phyloP scores from a whole-genome alignment of 2,113 vertebrate species.

The Pardalotus punctatus region DNA sequence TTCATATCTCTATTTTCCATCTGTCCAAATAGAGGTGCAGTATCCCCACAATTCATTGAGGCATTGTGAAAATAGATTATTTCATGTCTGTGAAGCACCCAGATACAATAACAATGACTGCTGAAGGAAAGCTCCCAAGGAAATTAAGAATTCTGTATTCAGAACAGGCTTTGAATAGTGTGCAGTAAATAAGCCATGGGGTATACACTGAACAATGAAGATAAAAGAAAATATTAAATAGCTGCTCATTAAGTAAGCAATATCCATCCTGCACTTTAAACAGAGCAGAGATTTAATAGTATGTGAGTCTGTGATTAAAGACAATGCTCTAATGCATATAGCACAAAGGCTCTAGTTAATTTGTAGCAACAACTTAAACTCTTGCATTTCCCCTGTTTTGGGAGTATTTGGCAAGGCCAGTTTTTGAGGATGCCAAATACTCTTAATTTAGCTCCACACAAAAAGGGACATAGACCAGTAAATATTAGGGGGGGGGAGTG shows the following conservation, averaged over 20 bases:
- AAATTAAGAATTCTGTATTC: constrained; percentile 41
- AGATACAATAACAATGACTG: constrained; percentile 17
- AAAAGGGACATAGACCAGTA: not conserved
- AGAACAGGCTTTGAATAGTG: constrained; percentile 35
- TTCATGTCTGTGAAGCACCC: not conserved
- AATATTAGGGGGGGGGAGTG: not conserved
- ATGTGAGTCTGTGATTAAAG: not conserved
- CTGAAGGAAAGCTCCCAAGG: constrained; percentile 29
- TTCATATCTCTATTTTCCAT: not conserved
- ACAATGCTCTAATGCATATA: not conserved
- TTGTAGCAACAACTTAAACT: not conserved
- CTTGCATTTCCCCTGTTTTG: not conserved
- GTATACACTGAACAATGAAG: constrained; percentile 47
- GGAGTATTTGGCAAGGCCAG: not conserved
- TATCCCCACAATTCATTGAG: not conserved
- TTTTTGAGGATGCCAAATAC: not conserved
- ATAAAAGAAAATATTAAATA: constrained; percentile 53
- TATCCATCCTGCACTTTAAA: constrained; percentile 7
- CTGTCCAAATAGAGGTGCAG: not conserved
- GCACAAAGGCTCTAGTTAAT: not conserved
- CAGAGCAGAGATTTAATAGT: not conserved
- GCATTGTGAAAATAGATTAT: not conserved
- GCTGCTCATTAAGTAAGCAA: constrained; percentile 14
- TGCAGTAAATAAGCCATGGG: constrained; percentile 47
- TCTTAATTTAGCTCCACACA: not conserved